These are phyloP conservation scores for Scolanthus callimorphus DNA, from an alignment of 92 coral and sea anemone species.

Conservation along the genomic window DNA sequence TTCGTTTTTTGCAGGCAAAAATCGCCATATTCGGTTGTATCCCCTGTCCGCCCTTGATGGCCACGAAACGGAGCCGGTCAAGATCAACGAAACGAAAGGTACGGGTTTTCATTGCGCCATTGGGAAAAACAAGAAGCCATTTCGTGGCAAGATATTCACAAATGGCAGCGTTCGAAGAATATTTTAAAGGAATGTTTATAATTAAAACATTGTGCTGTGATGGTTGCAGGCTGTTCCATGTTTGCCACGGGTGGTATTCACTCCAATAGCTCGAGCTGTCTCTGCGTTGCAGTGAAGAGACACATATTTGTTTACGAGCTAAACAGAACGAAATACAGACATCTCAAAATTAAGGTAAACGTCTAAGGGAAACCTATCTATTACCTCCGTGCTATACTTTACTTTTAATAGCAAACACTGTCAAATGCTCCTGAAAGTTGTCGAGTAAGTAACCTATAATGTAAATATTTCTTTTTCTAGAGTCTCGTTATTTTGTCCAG, in stretches of 20 bases:
- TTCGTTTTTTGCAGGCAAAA: slow-evolving; percentile 63
- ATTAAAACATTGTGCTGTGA: no score
- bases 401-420: background rate
- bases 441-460: no score
- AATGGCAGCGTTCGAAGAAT: no score
- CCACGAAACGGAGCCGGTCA: slow-evolving; percentile 98
- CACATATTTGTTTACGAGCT: slow-evolving; percentile 88
- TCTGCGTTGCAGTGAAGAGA: slow-evolving; percentile 89
- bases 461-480: no score
- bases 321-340: slow-evolving; percentile 84
- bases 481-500: no score
- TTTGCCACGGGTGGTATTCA: slow-evolving; percentile 88
- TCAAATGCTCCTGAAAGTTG: no score
- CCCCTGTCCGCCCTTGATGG: slow-evolving; percentile 95
- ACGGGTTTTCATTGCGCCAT: no score
- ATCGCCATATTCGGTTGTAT: slow-evolving; percentile 88
- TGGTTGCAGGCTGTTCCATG: slow-evolving; percentile 69
- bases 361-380: background rate
- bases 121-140: no score
- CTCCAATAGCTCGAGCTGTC: slow-evolving; percentile 68
- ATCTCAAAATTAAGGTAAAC: slow-evolving; percentile 75
- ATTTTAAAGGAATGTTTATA: no score
- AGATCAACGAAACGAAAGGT: slow-evolving; percentile 89
- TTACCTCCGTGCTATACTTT: no score
- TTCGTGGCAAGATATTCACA: no score